Evolutionary conservation across 2,888 invertebrate genomes (phyloP), one percentile per base, ranked within the genome.

Genomic region (Hemithea aestivaria): DNA sequence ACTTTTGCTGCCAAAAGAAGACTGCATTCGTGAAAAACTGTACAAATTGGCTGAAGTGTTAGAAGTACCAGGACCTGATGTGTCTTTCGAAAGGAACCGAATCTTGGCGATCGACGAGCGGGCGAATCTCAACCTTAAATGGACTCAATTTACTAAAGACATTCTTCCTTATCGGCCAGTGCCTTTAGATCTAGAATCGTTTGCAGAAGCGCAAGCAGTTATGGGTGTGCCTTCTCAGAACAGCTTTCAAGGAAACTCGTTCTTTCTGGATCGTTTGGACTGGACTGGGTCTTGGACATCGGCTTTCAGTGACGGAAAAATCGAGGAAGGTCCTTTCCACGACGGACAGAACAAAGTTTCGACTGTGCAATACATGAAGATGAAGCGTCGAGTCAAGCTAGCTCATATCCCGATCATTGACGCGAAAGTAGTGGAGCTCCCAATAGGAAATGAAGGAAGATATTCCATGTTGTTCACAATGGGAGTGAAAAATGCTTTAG

Each of bases 291-390:
- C 53, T 4, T 62, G 62, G 60, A 51, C 47, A 0, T 48, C 52
- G 7, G 54, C 55, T 0, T 63, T 57, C 22, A 12, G 44, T 7
- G 49, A 57, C 10, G 50, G 53, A 2, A 23, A 27, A 0, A 31
- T 56, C 3, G 44, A 52, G 10, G 32, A 31, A 3, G 47, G 49
- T 10, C 53, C 63, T 0, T 63, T 63, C 11, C 56, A 54, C 12
- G 11, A 27, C 2, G 3, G 11, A 1, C 60, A 60, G 3, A 9
- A 53, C 26, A 11, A 10, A 7, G 47, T 56, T 2, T 60, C 60
- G 1, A 21, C 41, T 6, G 48, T 62, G 9, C 58, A 62, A 8
- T 37, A 55, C 1, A 56, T 62, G 57, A 57, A 27, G 16, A 42
- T 45, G 1, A 50, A 28, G n/a, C 43, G 31, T 20, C 35, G 30